Percentiles rank a stretch among this genome's conserved stretches.
phyloP scores from a whole-genome alignment of 2,113 vertebrate genomes.

The Ibidorhyncha struthersii region DNA sequence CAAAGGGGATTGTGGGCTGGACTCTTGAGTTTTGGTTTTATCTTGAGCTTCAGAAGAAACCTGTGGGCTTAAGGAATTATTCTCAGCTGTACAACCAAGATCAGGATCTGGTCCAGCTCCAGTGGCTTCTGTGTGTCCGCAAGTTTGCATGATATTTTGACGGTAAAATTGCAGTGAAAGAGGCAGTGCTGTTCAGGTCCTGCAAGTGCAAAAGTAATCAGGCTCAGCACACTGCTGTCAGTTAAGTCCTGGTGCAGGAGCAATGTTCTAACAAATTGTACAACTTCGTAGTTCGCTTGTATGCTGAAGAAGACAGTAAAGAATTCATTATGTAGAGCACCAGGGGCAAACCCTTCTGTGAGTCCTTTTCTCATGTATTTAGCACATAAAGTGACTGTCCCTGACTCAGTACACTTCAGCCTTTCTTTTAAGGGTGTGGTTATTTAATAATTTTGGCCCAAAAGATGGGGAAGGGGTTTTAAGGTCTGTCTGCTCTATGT shows the following conservation, averaged over 20 bases:
- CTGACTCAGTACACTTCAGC: not conserved
- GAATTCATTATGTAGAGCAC: not conserved
- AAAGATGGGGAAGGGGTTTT: not conserved
- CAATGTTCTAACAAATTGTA: not conserved
- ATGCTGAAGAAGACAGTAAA: not conserved
- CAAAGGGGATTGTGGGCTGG: not conserved
- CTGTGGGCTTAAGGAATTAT: not conserved
- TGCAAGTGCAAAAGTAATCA: not conserved
- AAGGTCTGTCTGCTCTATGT: not conserved
- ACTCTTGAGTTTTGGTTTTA: not conserved
- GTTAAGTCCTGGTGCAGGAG: not conserved
- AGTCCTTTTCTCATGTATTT: not conserved
- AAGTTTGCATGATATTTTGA: not conserved
- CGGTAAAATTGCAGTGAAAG: not conserved
- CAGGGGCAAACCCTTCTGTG: not conserved
- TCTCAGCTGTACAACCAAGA: not conserved
- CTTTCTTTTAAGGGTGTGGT: not conserved
- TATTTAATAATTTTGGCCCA: not conserved
- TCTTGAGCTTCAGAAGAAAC: not conserved
- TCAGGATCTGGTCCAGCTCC: not conserved
- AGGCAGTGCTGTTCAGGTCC: not conserved
- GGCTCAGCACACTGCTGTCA: not conserved
- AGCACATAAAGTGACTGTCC: not conserved
- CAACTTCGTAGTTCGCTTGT: not conserved
- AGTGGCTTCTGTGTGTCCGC: not conserved